These are phyloP conservation scores for Halcyon malimbica DNA, from an alignment of 2,113 vertebrate species.

Conservation along the genomic window DNA sequence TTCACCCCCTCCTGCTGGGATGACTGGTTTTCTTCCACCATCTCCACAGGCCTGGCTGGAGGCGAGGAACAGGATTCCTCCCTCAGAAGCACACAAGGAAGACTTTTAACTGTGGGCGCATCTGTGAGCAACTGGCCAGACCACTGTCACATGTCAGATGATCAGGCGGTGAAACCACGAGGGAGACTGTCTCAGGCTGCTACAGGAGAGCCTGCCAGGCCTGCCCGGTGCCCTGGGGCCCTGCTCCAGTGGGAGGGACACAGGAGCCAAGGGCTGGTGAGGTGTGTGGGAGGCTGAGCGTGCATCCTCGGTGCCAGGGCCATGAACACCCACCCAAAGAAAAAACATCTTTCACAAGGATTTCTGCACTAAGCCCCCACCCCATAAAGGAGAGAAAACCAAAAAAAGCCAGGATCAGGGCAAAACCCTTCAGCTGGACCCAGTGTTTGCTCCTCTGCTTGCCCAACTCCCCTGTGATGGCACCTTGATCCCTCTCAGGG, in stretches of 20 bases:
- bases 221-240: neutral
- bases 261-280: rapidly evolving
- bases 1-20: neutral
- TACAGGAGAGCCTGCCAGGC: rapidly evolving
- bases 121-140: neutral
- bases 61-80: neutral
- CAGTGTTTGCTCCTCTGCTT: neutral
- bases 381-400: neutral
- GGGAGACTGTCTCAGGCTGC: rapidly evolving
- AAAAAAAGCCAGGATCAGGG: neutral
- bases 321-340: rapidly evolving
- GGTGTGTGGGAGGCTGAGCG: rapidly evolving
- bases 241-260: rapidly evolving
- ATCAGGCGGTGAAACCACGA: no score
- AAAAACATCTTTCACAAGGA: rapidly evolving
- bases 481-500: neutral
- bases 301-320: rapidly evolving
- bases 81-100: neutral
- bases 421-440: rapidly evolving
- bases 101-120: rapidly evolving
- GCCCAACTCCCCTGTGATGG: rapidly evolving
- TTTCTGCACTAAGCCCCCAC: neutral
- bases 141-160: neutral
- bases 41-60: neutral
- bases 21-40: neutral